Conservation (phyloP, 1,140 invertebrate species). For the Zelostemma sp. region DNA sequence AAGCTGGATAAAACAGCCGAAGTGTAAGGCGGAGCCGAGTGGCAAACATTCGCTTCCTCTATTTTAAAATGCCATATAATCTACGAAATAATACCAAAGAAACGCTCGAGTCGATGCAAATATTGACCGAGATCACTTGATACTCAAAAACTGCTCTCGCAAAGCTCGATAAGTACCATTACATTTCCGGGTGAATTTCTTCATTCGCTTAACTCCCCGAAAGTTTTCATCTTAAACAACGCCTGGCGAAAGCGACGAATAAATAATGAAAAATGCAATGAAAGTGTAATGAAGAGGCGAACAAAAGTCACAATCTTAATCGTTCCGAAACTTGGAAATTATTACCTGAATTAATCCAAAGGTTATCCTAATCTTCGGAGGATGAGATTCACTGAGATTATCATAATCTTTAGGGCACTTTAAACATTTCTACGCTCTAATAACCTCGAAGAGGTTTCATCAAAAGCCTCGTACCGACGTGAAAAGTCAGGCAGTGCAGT, state of each 20-base stretch:
- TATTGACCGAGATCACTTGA: constrained; percentile 21
- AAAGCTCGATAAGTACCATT: constrained; percentile 21
- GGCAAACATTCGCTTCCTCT: constrained; percentile 22
- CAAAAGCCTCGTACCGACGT: not conserved
- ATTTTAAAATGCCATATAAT: constrained; percentile 13
- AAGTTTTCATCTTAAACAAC: too few relatives aligned
- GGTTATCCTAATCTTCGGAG: not conserved
- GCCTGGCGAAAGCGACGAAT: too few relatives aligned
- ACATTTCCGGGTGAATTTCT: constrained; percentile 17
- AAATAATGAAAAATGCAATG: too few relatives aligned
- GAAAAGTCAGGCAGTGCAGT: constrained; percentile 7
- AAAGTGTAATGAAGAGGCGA: too few relatives aligned
- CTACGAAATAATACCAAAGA: constrained; percentile 1
- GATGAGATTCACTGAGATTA: constrained; percentile 3
- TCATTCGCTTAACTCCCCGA: not conserved
- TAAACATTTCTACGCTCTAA: not conserved
- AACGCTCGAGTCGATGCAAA: constrained; percentile 20
- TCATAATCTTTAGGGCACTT: not conserved
- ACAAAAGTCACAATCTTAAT: too few relatives aligned
- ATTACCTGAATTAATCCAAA: not conserved
- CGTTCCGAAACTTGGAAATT: not conserved
- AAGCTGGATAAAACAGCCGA: constrained; percentile 23
- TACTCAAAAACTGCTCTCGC: constrained; percentile 20
- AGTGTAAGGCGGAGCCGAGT: constrained; percentile 13
- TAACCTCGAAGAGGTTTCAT: not conserved